Base-by-base conservation (phyloP, 1,140 invertebrate genomes). In the Neocloeon triangulifer region DNA sequence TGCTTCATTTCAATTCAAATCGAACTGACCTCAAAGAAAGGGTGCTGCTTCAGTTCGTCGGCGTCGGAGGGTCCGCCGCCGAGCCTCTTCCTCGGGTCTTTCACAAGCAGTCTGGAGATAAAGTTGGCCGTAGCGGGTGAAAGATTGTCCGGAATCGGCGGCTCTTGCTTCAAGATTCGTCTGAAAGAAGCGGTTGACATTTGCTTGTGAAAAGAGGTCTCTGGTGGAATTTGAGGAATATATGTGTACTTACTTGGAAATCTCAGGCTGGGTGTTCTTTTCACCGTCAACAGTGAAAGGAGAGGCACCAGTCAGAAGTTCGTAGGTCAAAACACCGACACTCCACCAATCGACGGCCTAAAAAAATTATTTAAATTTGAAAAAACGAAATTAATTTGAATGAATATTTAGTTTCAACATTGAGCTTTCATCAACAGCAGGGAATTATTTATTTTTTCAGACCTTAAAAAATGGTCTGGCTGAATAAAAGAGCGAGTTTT, bases 281-380 rank as follows among this genome's bases (percentile, higher is more conserved):
- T 86, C 79, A 17, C 85, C 84, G 40, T 92, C 84, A 1, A 91
- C 77, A 5, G 88, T 92, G 52, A 96, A 97, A n/a, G 91, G 91
- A 0, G 88, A 94, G 3, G 84, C 84, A 15, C 91, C 89, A 2
- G 88, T 95, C n/a, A 97, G 53, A 6, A 97, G 63, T 57, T 97
- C 91, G 60, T 91, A 96, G 0, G 82, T 86, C 10, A 97, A 56
- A 0, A 96, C 88, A n/a, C 89, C 89, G 1, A 96, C 73, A 30
- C 84, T 88, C 88, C 88, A 95, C 88, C 89, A 96, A 56, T 95
- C 89, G 2, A 92, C 88, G 38, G 82, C 79, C 81, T 85, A 58
- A n/a, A n/a, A n/a, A n/a, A n/a, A n/a, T n/a, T n/a, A n/a, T n/a
- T n/a, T n/a, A n/a, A n/a, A n/a, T n/a, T n/a, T n/a, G n/a, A n/a